Percentiles rank a stretch among this genome's conserved stretches.
Conservation (phyloP, 1,140 invertebrate genomes). For the Ceratoteleas bidentatus region DNA sequence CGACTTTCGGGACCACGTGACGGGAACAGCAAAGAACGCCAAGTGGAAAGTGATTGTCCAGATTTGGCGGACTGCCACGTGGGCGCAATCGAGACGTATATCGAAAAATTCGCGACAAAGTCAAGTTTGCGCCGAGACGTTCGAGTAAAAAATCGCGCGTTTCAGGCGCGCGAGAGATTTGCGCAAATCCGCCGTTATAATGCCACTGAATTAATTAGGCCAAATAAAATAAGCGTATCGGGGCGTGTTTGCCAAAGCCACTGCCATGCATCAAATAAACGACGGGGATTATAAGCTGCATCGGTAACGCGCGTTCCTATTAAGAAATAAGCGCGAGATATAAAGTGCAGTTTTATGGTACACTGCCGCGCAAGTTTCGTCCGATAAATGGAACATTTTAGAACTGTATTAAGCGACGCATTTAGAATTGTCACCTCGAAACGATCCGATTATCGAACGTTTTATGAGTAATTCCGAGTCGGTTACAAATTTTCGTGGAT, state of each 20-base stretch:
- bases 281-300: constrained; percentile 19
- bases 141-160: constrained; percentile 34
- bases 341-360: constrained; percentile 18
- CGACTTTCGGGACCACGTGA: too few relatives aligned
- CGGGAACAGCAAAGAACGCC: constrained; percentile 25
- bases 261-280: constrained; percentile 29
- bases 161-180: not conserved
- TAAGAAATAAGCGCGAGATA: constrained; percentile 30
- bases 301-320: constrained; percentile 11
- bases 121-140: constrained; percentile 32
- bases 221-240: constrained; percentile 18
- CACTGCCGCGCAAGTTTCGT: not conserved
- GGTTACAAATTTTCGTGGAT: too few relatives aligned
- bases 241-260: constrained; percentile 9
- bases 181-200: constrained; percentile 12
- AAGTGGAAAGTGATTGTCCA: constrained; percentile 44
- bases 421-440: too few relatives aligned
- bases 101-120: constrained; percentile 56
- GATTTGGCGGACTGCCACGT: constrained; percentile 61
- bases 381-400: not conserved
- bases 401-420: not conserved
- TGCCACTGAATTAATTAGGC: constrained; percentile 30
- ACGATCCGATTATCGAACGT: too few relatives aligned
- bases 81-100: constrained; percentile 59
- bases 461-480: too few relatives aligned